These are phyloP conservation scores for Calameuta idolon DNA, from an alignment of 2,888 invertebrate genomes.

Conservation along the genomic window DNA sequence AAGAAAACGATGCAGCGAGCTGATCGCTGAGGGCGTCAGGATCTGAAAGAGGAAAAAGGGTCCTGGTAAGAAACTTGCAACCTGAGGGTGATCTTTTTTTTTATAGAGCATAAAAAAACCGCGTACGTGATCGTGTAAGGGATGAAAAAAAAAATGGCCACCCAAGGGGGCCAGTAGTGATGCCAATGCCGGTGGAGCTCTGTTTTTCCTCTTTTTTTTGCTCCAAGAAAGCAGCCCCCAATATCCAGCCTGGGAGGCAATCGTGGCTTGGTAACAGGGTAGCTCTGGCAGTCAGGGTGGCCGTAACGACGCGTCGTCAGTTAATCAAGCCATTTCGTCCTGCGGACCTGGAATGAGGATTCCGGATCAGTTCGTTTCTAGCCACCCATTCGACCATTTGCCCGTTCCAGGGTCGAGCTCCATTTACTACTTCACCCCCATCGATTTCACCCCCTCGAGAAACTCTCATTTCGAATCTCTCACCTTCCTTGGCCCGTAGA, in stretches of 20 bases:
- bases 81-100: conserved; percentile 35
- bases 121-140: conserved; percentile 49
- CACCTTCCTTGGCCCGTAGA: background rate
- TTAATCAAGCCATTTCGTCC: conserved; percentile 66
- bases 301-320: conserved; percentile 63
- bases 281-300: conserved; percentile 42
- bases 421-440: conserved; percentile 17
- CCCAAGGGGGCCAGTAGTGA: background rate
- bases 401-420: background rate
- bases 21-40: background rate
- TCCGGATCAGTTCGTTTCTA: conserved; percentile 24
- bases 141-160: conserved; percentile 39
- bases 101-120: conserved; percentile 42
- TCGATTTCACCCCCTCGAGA: conserved; percentile 34
- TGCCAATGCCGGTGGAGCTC: background rate
- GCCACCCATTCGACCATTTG: conserved; percentile 3
- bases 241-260: conserved; percentile 37
- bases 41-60: background rate
- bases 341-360: conserved; percentile 53
- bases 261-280: conserved; percentile 34
- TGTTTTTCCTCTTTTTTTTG: background rate
- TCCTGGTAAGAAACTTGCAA: background rate
- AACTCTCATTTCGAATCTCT: background rate
- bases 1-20: background rate
- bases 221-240: background rate